These are phyloP conservation scores for Acomys russatus DNA, from an alignment of 2,797 vertebrate genomes.

Conservation along the genomic window DNA sequence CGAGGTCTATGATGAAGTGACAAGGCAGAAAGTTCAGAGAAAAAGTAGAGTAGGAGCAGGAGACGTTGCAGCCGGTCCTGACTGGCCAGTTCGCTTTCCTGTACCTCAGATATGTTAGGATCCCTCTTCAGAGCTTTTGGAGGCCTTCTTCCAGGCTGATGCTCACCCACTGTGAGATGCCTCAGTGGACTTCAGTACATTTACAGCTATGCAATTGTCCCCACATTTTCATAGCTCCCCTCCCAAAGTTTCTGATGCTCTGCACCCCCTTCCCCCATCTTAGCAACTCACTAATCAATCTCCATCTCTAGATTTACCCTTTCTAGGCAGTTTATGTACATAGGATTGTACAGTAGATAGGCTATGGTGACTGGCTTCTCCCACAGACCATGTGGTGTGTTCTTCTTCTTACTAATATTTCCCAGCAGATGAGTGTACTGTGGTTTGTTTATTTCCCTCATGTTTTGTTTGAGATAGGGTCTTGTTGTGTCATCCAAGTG, in stretches of 20 bases:
- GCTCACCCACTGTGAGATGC: not conserved
- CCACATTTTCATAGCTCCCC: not conserved
- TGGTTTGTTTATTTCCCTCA: not conserved
- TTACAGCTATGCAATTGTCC: not conserved
- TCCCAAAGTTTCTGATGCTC: not conserved
- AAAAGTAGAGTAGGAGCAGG: not conserved
- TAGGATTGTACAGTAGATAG: not conserved
- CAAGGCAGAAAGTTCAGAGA: not conserved
- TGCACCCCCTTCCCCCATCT: no score
- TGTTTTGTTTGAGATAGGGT: not conserved
- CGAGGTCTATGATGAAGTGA: not conserved
- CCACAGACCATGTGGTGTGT: not conserved
- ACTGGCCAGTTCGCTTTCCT: not conserved
- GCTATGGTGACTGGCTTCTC: not conserved
- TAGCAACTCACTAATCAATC: not conserved
- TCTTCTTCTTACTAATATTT: not conserved
- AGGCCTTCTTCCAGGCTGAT: not conserved
- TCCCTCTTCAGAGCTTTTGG: not conserved
- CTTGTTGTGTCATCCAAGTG: not conserved
- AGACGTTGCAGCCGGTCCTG: no score
- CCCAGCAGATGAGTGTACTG: not conserved
- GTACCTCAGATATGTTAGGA: not conserved
- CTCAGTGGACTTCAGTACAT: not conserved
- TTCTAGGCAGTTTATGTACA: not conserved
- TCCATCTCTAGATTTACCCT: not conserved